These are phyloP conservation scores for Alaudala cheleensis DNA, from an alignment of 2,113 vertebrate species.

Conservation along the genomic window DNA sequence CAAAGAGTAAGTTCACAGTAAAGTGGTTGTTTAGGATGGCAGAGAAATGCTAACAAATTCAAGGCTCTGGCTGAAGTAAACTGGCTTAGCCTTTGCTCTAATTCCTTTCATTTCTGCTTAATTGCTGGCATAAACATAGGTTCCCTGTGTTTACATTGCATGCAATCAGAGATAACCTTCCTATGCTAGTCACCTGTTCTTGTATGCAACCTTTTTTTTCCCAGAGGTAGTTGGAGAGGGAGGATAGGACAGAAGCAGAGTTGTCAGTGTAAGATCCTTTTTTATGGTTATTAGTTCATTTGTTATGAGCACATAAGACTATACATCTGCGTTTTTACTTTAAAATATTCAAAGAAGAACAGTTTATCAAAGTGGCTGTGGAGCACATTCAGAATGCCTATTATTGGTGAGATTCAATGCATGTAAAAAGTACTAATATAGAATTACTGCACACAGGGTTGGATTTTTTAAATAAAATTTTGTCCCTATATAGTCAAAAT, in stretches of 20 bases:
- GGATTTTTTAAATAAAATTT: background rate
- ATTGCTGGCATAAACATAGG: background rate
- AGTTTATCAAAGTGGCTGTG: background rate
- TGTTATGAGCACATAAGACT: background rate
- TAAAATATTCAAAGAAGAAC: background rate
- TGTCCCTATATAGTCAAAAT: background rate
- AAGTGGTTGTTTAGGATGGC: background rate
- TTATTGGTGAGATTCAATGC: rapidly evolving
- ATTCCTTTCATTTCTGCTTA: background rate
- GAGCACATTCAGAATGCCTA: background rate
- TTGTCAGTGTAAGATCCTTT: background rate
- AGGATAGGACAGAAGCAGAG: background rate
- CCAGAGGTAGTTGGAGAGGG: background rate
- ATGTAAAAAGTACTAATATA: background rate
- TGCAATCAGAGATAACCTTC: background rate
- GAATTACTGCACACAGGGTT: background rate
- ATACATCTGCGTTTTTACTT: background rate
- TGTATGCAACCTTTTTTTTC: rapidly evolving
- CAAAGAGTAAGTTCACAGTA: background rate
- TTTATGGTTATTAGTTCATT: background rate
- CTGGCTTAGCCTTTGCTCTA: background rate
- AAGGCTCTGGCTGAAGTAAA: background rate
- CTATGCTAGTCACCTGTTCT: background rate
- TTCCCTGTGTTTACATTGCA: background rate
- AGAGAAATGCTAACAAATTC: background rate